A percentile compares a stretch with the other conserved stretches of the same genome.
phyloP scores from a whole-genome alignment of 2,113 vertebrate species.

The Chelonoidis abingdonii region DNA sequence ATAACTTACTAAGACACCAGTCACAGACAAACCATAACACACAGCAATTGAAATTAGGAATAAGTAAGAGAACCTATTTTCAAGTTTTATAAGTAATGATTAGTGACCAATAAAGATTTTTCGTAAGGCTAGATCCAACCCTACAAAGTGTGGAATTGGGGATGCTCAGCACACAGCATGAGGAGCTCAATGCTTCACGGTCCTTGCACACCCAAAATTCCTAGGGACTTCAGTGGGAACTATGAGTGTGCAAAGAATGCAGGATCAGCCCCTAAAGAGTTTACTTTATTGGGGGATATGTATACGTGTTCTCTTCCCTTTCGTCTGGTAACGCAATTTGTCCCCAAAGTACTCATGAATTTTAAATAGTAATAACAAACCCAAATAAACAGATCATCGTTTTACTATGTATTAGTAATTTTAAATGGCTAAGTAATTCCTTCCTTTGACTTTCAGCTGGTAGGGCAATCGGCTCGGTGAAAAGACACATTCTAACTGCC shows the following conservation, averaged over 20 bases:
- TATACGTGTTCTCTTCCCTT: not conserved
- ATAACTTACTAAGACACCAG: not conserved
- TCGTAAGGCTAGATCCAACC: not conserved
- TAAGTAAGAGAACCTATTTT: not conserved
- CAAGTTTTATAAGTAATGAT: not conserved
- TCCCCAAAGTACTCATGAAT: accelerated
- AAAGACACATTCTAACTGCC: not conserved
- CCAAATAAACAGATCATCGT: not conserved
- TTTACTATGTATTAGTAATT: not conserved
- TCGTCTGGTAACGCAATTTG: not conserved
- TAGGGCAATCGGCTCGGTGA: not conserved
- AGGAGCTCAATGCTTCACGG: not conserved
- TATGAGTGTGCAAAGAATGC: not conserved
- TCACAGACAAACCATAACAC: not conserved
- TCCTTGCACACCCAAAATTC: not conserved
- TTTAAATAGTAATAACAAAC: not conserved
- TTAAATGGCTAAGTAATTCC: not conserved
- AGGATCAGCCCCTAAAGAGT: not conserved
- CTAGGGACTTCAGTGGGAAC: accelerated
- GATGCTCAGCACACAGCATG: accelerated
- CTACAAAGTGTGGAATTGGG: not conserved
- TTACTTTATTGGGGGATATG: not conserved
- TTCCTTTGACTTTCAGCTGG: not conserved
- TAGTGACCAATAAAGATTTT: not conserved
- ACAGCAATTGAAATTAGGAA: not conserved